Conservation (phyloP, 1,140 invertebrate species). For the Microplitis mediator region DNA sequence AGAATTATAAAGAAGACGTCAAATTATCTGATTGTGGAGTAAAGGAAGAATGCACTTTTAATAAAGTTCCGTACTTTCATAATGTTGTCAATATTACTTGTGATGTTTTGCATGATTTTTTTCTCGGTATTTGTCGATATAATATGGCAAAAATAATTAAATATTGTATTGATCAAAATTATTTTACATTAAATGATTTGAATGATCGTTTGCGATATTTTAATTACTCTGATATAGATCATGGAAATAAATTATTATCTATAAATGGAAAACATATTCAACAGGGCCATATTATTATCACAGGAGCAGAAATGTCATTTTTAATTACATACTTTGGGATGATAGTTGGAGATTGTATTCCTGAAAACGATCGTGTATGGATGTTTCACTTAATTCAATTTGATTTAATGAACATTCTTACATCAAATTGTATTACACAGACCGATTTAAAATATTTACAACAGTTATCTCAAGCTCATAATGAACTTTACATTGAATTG, state of each 20-base stretch:
- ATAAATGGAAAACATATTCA: slow-evolving; percentile 16
- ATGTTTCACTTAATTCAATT: not conserved
- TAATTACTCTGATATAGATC: not conserved
- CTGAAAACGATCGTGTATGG: slow-evolving; percentile 7
- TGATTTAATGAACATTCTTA: slow-evolving; percentile 12
- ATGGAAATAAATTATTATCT: slow-evolving; percentile 19
- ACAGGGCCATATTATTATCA: slow-evolving; percentile 11
- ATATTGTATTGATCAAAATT: not conserved
- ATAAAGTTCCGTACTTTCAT: not conserved
- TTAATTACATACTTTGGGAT: slow-evolving; percentile 10
- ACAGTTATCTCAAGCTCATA: too few relatives aligned
- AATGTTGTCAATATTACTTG: not conserved
- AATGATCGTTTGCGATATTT: not conserved
- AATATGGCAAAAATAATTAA: not conserved
- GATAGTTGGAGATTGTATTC: slow-evolving; percentile 8
- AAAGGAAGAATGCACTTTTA: slow-evolving; percentile 7
- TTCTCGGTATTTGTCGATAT: not conserved
- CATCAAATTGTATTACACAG: too few relatives aligned
- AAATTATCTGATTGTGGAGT: not conserved
- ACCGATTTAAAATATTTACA: too few relatives aligned
- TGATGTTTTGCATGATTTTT: not conserved
- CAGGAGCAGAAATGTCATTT: slow-evolving; percentile 14
- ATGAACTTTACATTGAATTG: too few relatives aligned
- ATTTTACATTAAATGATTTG: slow-evolving; percentile 17
- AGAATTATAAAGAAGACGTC: not conserved